Evolutionary conservation across 2,113 vertebrate species (phyloP), one percentile per base, ranked within the genome.

Genomic region (Urocynchramus pylzowi): DNA sequence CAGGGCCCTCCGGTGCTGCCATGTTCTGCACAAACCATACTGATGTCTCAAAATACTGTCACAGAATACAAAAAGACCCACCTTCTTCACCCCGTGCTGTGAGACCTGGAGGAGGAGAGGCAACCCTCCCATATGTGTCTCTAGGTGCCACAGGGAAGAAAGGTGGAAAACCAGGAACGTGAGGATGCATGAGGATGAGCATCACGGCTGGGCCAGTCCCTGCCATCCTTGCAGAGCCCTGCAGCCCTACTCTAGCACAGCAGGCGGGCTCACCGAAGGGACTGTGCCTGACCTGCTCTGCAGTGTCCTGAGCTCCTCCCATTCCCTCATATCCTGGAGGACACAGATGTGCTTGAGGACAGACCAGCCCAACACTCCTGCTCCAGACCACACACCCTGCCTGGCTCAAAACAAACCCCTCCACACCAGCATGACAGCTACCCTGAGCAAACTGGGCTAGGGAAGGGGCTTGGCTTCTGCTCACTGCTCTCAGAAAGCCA

Each of bases 391-490:
- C 0, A 1, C 0, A 12, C 33, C 54, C 60, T 30, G 75, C 64
- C 41, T 76, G 23, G 39, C 52, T n/a, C 59, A 26, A 42, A 52
- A 47, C 5, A 2, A 49, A 37, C 28, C 45, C 2, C 17, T 53
- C 23, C 69, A 27, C 21, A 5, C 1, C 69, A 50, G 42, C 0
- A 0, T 2, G 45, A 33, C 69, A 39, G 23, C 59, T 1, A 12
- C 39, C 42, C 47, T 7, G 0, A 37, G 37, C 44, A 71, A 54
- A 68, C 30, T 17, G 64, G 56, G 8, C 2, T 37, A 50, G 70
- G 65, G 24, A 83, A 67, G 39, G 52, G 44, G 56, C 52, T 81
- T 70, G 47, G 69, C 44, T 59, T 74, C 80, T 56, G 37, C 39
- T 77, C 1, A 0, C 45, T 59, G 79, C 47, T 93, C 53, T 56